These are phyloP conservation scores for Drosophila antonietae DNA, from an alignment of 2,888 invertebrate genomes.

Conservation along the genomic window DNA sequence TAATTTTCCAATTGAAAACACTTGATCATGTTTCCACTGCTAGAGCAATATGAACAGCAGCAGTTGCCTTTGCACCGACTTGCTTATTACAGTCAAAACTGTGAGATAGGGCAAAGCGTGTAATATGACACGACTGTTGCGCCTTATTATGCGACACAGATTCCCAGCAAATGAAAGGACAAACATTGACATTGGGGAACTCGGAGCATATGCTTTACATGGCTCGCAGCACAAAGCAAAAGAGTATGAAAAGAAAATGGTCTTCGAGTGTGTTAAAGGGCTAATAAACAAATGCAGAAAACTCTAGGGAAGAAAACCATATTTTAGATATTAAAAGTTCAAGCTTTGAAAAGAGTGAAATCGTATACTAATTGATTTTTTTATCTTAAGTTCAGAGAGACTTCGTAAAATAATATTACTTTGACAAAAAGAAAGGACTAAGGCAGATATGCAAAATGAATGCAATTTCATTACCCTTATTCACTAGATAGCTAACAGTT, in stretches of 20 bases:
- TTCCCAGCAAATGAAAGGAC: constrained; percentile 1
- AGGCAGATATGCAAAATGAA: too few relatives aligned
- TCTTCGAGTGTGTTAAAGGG: constrained; percentile 1
- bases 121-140: constrained; percentile 42
- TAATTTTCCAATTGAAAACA: constrained; percentile 82
- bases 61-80: constrained; percentile 7
- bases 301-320: not conserved
- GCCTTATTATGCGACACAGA: constrained; percentile 43
- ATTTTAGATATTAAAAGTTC: not conserved
- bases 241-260: not conserved
- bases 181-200: constrained; percentile 36
- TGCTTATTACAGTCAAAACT: constrained; percentile 26
- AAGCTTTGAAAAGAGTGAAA: not conserved
- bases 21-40: constrained; percentile 67
- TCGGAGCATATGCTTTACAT: constrained; percentile 46
- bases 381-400: not conserved
- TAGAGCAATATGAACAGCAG: constrained; percentile 46
- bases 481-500: not conserved
- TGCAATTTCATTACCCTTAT: too few relatives aligned
- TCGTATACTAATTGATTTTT: not conserved
- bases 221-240: constrained; percentile 36
- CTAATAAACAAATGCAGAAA: not conserved
- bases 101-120: not conserved
- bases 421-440: not conserved
- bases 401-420: not conserved